These are phyloP conservation scores for Leptinotarsa lineolata DNA, from an alignment of 1,140 invertebrate genomes.

Conservation along the genomic window DNA sequence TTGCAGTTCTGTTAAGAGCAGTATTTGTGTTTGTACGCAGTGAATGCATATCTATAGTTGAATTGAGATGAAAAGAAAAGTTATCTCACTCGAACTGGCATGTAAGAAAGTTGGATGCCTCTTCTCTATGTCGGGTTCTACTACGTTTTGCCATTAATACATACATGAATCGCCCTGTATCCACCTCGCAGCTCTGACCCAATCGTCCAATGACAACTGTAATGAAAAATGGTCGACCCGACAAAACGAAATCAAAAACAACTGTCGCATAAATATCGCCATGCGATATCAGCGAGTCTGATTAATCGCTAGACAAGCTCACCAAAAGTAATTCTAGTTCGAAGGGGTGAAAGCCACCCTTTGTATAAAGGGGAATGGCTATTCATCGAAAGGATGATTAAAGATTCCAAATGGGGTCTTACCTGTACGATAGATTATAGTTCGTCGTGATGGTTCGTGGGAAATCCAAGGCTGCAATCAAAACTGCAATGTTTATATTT, in stretches of 20 bases:
- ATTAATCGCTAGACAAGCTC: slow-evolving; percentile 5
- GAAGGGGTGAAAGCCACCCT: slow-evolving; percentile 18
- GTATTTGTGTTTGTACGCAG: too few species aligned
- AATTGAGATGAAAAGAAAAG: too few species aligned
- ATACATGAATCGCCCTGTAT: too few species aligned
- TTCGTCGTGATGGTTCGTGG: slow-evolving; percentile 16
- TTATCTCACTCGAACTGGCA: too few species aligned
- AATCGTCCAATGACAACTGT: not conserved
- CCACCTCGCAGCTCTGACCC: not conserved
- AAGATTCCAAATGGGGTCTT: slow-evolving; percentile 17
- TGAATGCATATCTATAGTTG: too few species aligned
- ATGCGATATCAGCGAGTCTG: not conserved
- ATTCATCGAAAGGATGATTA: slow-evolving; percentile 21
- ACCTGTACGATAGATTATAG: slow-evolving; percentile 19
- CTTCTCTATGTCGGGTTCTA: too few species aligned
- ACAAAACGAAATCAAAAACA: slow-evolving; percentile 3
- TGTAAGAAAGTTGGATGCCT: too few species aligned
- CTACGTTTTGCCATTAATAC: too few species aligned
- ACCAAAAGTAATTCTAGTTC: not conserved
- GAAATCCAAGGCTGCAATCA: slow-evolving; percentile 12
- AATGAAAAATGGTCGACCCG: not conserved
- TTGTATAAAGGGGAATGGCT: slow-evolving; percentile 12
- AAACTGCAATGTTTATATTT: slow-evolving; percentile 9
- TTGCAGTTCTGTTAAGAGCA: too few species aligned
- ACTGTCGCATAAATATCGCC: not conserved